phyloP scores from a whole-genome alignment of 2,888 invertebrate species.

The Spodoptera picta region DNA sequence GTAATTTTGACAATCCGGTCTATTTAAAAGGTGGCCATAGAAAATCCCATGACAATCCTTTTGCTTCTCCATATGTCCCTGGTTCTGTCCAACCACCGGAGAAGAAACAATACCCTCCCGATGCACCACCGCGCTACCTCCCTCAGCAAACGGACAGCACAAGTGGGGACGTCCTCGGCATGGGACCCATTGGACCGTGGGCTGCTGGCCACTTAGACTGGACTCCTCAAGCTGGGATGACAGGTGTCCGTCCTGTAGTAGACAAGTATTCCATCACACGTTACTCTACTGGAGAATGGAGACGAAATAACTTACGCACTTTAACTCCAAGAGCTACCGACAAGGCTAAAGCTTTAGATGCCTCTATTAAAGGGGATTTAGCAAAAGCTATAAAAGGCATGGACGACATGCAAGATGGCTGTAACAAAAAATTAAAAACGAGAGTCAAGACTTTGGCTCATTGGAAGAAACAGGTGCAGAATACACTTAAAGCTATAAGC shows the following conservation, averaged over 20 bases:
- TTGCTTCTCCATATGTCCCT: constrained; percentile 71
- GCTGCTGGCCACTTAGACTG: constrained; percentile 93
- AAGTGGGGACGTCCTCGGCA: constrained; percentile 80
- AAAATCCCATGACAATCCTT: constrained; percentile 46
- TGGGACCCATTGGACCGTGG: constrained; percentile 90
- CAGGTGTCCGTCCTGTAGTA: constrained; percentile 93
- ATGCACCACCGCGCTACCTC: constrained; percentile 78
- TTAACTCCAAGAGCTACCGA: constrained; percentile 77
- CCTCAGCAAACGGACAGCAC: constrained; percentile 81
- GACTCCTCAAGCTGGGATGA: constrained; percentile 92
- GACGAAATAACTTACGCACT: constrained; percentile 87
- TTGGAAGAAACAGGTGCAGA: constrained; percentile 92
- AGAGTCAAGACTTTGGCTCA: constrained; percentile 83
- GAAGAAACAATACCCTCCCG: constrained; percentile 70
- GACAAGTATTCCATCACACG: constrained; percentile 93
- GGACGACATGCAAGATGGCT: constrained; percentile 85
- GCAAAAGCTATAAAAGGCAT: constrained; percentile 89
- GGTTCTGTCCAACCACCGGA: constrained; percentile 75
- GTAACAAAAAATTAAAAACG: constrained; percentile 68
- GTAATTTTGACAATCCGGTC: background rate
- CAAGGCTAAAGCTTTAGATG: constrained; percentile 72
- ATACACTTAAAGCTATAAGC: constrained; percentile 89
- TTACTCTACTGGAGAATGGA: constrained; percentile 93
- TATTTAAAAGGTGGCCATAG: constrained; percentile 58
- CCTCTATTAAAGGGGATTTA: constrained; percentile 67